A percentile compares a stretch with the other conserved stretches of the same genome.
phyloP scores from a whole-genome alignment of 2,888 invertebrate species.

The Drosophila peninsularis region DNA sequence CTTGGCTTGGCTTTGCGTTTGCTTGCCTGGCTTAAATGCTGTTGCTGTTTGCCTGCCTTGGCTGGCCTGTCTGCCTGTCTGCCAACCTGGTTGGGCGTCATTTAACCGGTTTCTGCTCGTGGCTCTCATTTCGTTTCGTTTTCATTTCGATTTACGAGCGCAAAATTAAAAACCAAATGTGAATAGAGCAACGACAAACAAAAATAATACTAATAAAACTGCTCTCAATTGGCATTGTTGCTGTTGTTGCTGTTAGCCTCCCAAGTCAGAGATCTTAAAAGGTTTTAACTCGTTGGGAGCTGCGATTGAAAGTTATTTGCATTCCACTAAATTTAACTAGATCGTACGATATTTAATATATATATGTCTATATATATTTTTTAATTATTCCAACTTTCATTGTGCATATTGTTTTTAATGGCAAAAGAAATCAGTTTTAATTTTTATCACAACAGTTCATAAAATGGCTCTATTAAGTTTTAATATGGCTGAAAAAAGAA shows the following conservation, averaged over 20 bases:
- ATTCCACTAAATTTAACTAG: background rate
- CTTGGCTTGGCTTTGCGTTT: slow-evolving; percentile 21
- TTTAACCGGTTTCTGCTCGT: slow-evolving; percentile 60
- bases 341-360: background rate
- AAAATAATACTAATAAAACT: slow-evolving; percentile 30
- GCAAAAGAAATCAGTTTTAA: slow-evolving; percentile 23
- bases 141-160: slow-evolving; percentile 80
- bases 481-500: slow-evolving; percentile 4
- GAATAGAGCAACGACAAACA: slow-evolving; percentile 53
- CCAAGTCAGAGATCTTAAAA: slow-evolving; percentile 56
- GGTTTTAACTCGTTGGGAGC: slow-evolving; percentile 33
- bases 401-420: slow-evolving; percentile 13
- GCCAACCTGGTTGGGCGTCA: slow-evolving; percentile 52
- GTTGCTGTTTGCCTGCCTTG: slow-evolving; percentile 35
- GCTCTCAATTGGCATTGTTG: slow-evolving; percentile 52
- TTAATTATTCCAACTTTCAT: slow-evolving; percentile 12
- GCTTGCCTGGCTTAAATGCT: slow-evolving; percentile 50
- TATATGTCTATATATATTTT: background rate
- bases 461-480: slow-evolving; percentile 40
- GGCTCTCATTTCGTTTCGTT: slow-evolving; percentile 73
- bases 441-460: slow-evolving; percentile 29
- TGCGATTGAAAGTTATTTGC: slow-evolving; percentile 17
- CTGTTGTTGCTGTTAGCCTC: slow-evolving; percentile 15
- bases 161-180: slow-evolving; percentile 72
- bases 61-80: slow-evolving; percentile 26